Percentiles rank a stretch among this genome's conserved stretches.
phyloP scores from a whole-genome alignment of 2,797 vertebrate species.

The Nasua narica region DNA sequence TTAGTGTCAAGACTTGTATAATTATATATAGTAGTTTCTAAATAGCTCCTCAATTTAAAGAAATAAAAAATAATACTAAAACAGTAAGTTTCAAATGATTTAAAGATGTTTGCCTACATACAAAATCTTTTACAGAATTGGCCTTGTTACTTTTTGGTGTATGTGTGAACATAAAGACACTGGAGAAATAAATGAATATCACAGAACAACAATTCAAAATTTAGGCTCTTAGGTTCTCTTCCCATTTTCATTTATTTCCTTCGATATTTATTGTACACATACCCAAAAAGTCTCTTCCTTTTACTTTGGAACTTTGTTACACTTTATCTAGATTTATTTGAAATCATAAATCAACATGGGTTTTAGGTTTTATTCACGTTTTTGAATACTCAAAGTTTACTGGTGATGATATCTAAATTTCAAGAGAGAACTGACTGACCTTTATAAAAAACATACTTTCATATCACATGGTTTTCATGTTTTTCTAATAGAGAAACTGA shows the following conservation, averaged over 20 bases:
- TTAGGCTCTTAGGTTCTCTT: neutral
- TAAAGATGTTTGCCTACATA: neutral
- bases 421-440: neutral
- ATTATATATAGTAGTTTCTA: neutral
- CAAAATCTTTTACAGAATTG: neutral
- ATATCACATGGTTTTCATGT: neutral
- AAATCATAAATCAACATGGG: neutral
- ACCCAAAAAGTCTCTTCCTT: neutral
- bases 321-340: neutral
- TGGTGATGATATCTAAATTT: neutral
- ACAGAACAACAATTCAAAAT: neutral
- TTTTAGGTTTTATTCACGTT: neutral
- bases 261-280: neutral
- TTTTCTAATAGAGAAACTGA: neutral
- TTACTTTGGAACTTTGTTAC: neutral
- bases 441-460: neutral
- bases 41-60: neutral
- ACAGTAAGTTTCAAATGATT: neutral
- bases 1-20: neutral
- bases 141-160: neutral
- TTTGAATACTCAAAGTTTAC: neutral
- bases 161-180: neutral
- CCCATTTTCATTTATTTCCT: neutral
- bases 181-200: neutral
- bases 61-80: neutral